These are phyloP conservation scores for Ptychodera flava DNA, from an alignment of 35 echinoderm and acorn worm genomes.

Conservation along the genomic window DNA sequence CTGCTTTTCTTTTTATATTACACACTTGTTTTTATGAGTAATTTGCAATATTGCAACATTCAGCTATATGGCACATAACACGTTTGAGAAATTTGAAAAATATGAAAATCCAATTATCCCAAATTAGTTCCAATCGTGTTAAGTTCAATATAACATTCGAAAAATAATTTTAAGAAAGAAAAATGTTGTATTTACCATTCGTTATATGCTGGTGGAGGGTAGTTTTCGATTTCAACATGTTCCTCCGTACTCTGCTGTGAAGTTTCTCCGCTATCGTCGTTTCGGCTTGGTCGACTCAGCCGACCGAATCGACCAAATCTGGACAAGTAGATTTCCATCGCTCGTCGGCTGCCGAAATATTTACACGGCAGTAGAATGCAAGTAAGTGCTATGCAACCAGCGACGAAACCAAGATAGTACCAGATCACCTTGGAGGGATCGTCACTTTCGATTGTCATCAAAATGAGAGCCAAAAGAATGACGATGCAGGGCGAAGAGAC, in stretches of 20 bases:
- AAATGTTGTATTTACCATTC: neutral
- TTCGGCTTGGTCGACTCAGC: neutral
- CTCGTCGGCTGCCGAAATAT: neutral
- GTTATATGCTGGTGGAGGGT: neutral
- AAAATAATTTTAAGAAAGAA: neutral
- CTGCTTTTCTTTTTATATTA: too few relatives aligned
- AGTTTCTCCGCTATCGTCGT: too few relatives aligned
- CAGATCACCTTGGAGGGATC: neutral
- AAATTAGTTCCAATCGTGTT: too few relatives aligned
- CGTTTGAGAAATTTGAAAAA: too few relatives aligned
- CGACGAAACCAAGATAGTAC: neutral
- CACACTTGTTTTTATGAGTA: too few relatives aligned
- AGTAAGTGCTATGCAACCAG: neutral
- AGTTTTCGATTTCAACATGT: neutral
- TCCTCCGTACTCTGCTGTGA: neutral
- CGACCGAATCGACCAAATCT: neutral
- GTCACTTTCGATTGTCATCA: neutral
- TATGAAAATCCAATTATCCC: too few relatives aligned
- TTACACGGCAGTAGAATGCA: neutral
- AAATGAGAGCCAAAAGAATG: neutral
- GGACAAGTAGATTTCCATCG: neutral
- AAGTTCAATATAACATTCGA: too few relatives aligned
- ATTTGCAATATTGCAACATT: too few relatives aligned
- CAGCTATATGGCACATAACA: too few relatives aligned
- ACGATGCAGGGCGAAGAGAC: neutral